Base-by-base conservation (phyloP, 1,140 invertebrate species). In the Atopsyche davidsoni region DNA sequence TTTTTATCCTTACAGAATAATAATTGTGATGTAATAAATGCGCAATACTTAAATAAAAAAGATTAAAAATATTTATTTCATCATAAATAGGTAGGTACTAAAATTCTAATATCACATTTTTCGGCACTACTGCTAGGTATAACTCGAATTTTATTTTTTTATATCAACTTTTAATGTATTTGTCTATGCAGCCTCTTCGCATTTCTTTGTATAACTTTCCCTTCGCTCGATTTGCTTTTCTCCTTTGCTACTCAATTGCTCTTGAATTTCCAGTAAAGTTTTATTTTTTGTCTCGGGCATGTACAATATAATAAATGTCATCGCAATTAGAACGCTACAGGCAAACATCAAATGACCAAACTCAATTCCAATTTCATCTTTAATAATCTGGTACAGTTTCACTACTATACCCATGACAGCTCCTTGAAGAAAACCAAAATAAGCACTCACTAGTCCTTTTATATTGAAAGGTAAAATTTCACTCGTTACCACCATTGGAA, bases 231-330 rank as follows among this genome's bases (percentile, higher is more conserved):
- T 17, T 36, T 53, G 7, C 28, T n/a, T 7, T 36, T 6, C 35
- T 23, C 22, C 16, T 49, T 25, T 49, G 23, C n/a, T n/a, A n/a
- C n/a, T 25, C 24, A 25, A 44, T 19, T 46, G 47, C 18, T 51
- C 28, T 45, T 58, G 56, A 13, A 58, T 54, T 44, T 58, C 51
- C 9, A 35, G 17, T 3, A 58, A 44, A n/a, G 51, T 44, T 34
- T 58, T 58, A 22, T 54, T 58, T 39, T 58, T 58, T 17, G 56
- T 58, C 42, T 58, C 56, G 2, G 56, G 56, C 56, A 58, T 58
- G 39, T 47, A 58, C 14, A 47, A 32, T 24, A 58, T 35, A 13
- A 58, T 51, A 24, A 58, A 58, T 2, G 45, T 9, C 21, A 47
- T 51, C 2, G 51, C 14, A 31, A 58, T 11, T 9, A 54, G 13